Evolutionary conservation across 2,797 vertebrate species (phyloP).

Genomic region (Bovichtus variegatus): DNA sequence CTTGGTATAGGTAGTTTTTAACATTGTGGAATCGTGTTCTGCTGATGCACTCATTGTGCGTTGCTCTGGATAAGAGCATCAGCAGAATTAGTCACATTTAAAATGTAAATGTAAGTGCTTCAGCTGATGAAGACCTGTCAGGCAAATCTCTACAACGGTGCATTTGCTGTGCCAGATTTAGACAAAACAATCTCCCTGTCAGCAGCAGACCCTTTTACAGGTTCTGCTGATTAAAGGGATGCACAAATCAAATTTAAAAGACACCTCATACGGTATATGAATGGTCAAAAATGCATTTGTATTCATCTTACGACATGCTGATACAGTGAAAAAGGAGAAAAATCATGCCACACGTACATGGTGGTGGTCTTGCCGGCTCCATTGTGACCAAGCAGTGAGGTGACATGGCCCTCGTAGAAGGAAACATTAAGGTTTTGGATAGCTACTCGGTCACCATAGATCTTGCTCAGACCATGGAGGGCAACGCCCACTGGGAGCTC

Average conservation of each 20-base stretch:
- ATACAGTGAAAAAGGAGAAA: slow-evolving; percentile 13
- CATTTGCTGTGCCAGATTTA: slow-evolving; percentile 69
- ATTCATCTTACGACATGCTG: slow-evolving; percentile 40
- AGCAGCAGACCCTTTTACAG: slow-evolving; percentile 53
- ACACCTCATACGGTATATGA: slow-evolving; percentile 19
- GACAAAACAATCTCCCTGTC: slow-evolving; percentile 73
- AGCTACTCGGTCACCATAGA: slow-evolving; percentile 89
- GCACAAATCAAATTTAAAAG: slow-evolving; percentile 61
- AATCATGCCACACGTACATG: slow-evolving; percentile 85
- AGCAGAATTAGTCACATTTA: slow-evolving; percentile 65
- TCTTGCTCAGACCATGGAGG: slow-evolving; percentile 91
- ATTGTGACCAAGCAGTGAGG: slow-evolving; percentile 96
- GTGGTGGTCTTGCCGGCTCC: slow-evolving; percentile 98
- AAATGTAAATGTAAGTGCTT: slow-evolving; percentile 70
- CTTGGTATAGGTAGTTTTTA: slow-evolving; percentile 20
- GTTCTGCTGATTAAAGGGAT: slow-evolving; percentile 65
- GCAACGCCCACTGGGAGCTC: slow-evolving; percentile 90
- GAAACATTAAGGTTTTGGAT: slow-evolving; percentile 93
- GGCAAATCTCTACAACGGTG: slow-evolving; percentile 50
- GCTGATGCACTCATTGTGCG: slow-evolving; percentile 39
- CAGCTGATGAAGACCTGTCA: slow-evolving; percentile 61
- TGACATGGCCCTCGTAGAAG: slow-evolving; percentile 96
- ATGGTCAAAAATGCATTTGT: slow-evolving; percentile 33
- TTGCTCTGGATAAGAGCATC: slow-evolving; percentile 49
- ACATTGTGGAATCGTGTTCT: slow-evolving; percentile 31